Conservation (phyloP, 2,797 vertebrate species). For the Pangasius sanitwongsei region DNA sequence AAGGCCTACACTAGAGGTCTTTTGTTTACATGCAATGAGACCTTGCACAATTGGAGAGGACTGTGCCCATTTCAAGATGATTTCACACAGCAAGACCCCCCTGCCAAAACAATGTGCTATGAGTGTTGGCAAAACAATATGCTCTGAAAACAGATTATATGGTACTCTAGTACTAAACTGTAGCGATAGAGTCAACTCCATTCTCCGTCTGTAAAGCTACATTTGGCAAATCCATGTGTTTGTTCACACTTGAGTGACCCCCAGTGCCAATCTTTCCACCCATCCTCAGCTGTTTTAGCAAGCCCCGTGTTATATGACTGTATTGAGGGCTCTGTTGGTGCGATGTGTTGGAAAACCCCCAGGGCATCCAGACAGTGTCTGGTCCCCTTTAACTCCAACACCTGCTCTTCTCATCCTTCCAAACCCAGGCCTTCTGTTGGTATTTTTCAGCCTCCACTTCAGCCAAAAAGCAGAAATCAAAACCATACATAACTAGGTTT, state of each 20-base stretch:
- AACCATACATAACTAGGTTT: slow-evolving; percentile 7
- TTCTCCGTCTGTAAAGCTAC: background rate
- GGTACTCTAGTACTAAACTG: background rate
- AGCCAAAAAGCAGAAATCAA: background rate
- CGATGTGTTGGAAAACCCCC: slow-evolving; percentile 14
- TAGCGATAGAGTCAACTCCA: background rate
- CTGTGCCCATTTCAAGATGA: slow-evolving; percentile 31
- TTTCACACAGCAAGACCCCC: slow-evolving; percentile 35
- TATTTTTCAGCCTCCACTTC: background rate
- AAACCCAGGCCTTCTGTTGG: background rate
- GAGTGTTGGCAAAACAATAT: slow-evolving; percentile 21
- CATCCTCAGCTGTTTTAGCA: slow-evolving; percentile 39
- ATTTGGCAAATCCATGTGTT: slow-evolving; percentile 32
- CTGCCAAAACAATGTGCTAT: slow-evolving; percentile 36
- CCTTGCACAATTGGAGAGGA: background rate
- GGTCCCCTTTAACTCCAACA: slow-evolving; percentile 28
- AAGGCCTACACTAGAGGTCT: background rate
- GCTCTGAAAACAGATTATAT: slow-evolving; percentile 21
- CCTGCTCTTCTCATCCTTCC: slow-evolving; percentile 40
- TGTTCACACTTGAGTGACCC: slow-evolving; percentile 10
- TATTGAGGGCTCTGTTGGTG: slow-evolving; percentile 33
- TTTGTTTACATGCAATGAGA: slow-evolving; percentile 27
- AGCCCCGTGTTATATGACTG: slow-evolving; percentile 40
- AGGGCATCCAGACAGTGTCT: slow-evolving; percentile 18
- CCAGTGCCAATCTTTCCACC: slow-evolving; percentile 9